Evolutionary conservation across 2,113 vertebrate genomes (phyloP).

Genomic region (Muntiacus reevesi): DNA sequence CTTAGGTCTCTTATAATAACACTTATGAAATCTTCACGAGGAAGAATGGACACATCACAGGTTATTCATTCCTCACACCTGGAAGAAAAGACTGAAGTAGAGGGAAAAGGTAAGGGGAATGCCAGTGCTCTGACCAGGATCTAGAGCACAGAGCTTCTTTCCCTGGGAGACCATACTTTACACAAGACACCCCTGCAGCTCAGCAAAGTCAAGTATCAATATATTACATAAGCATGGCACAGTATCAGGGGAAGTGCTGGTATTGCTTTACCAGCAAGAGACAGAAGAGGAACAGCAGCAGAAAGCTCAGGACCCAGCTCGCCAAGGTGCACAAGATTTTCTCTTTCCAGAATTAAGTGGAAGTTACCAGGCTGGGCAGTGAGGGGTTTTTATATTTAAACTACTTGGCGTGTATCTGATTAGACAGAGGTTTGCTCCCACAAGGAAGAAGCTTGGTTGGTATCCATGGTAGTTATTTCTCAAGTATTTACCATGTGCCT

Average conservation of each 20-base stretch:
- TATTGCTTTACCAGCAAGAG: slow-evolving; percentile 44
- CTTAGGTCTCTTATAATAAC: background rate
- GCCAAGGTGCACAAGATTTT: slow-evolving; percentile 4
- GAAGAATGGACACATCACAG: background rate
- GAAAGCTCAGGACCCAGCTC: slow-evolving; percentile 23
- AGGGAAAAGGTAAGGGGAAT: background rate
- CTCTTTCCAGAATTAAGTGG: slow-evolving; percentile 21
- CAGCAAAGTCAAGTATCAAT: slow-evolving; percentile 16
- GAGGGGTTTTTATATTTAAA: background rate
- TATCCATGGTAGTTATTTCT: background rate
- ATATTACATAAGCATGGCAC: background rate
- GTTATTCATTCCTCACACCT: background rate
- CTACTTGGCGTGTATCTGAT: background rate
- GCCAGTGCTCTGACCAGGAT: slow-evolving; percentile 11
- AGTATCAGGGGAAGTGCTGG: background rate
- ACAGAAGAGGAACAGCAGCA: slow-evolving; percentile 64
- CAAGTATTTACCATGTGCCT: slow-evolving; percentile 5
- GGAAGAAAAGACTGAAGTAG: slow-evolving; percentile 27
- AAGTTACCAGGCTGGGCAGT: background rate
- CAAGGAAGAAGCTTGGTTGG: background rate
- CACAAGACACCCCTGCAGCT: background rate
- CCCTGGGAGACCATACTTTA: background rate
- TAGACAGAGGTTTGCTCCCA: background rate
- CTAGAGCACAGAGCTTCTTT: background rate
- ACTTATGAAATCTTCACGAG: background rate